Evolutionary conservation across 2,888 invertebrate genomes (phyloP), one percentile per base, ranked within the genome.

Genomic region (Ormyrus nitidulus): DNA sequence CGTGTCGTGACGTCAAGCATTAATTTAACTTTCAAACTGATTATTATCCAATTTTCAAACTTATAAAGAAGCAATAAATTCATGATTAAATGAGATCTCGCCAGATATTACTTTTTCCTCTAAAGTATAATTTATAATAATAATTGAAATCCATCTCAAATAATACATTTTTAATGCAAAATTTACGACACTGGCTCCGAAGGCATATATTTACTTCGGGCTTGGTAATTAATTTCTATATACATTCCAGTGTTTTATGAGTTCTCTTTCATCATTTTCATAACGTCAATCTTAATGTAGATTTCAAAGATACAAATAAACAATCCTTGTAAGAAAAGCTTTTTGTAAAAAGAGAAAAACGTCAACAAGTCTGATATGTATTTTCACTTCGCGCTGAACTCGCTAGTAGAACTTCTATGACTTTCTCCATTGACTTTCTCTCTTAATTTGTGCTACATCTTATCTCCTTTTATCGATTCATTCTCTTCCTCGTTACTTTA

Each of bases 351-450:
- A 34, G 34, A 34, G 34, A 77, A 71, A 70, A 73, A 58, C 59
- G 53, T 56, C 7, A 34, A 56, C 59, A 44, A 49, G 56, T 74
- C 53, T 13, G 70, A 80, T 77, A 78, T 69, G 62, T 49, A 82
- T 82, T 83, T 81, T 80, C 70, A 79, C 77, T n/a, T 82, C 49
- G 53, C 51, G 34, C 34, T 34, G 34, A 70, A 7, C 10, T 79
- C 65, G 19, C 74, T 69, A 76, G 78, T 70, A 76, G 68, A 68
- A 77, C 72, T 82, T 83, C 77, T 77, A 76, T 62, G 53, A 79
- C 81, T 83, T 83, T 83, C 81, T 79, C 81, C 58, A 11, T 54
- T 9, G 48, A 75, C 78, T 81, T 81, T 81, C 81, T 62, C 76
- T 46, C 66, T 65, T 10, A 48, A 71, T 62, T 58, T 54, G 64